Evolutionary conservation across 2,888 invertebrate genomes (phyloP).

Genomic region (Archips crataeganus): DNA sequence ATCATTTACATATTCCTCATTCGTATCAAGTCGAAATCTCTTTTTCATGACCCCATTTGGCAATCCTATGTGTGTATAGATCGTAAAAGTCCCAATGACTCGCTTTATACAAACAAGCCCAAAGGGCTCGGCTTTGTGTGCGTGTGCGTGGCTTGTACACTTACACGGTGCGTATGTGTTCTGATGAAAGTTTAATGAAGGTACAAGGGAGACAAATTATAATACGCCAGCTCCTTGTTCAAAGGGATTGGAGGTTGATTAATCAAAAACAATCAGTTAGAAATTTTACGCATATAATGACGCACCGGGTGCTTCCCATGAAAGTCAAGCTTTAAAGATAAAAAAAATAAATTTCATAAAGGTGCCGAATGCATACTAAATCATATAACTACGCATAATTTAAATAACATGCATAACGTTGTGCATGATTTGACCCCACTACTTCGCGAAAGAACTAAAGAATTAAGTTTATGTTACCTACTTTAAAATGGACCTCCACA

Average conservation of each 20-base stretch:
- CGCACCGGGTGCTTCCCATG: no score
- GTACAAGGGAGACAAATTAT: constrained; percentile 16
- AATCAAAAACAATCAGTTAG: constrained; percentile 8
- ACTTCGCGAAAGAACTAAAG: no score
- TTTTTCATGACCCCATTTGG: constrained; percentile 75
- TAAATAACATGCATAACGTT: no score
- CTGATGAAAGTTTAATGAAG: constrained; percentile 27
- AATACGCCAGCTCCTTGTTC: constrained; percentile 17
- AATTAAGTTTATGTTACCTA: no score
- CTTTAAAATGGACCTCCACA: no score
- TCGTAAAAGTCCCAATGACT: constrained; percentile 65
- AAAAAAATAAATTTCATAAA: no score
- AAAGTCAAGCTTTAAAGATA: no score
- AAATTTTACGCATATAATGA: neutral
- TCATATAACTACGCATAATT: no score
- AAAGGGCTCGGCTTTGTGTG: neutral
- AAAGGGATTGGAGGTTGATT: constrained; percentile 6
- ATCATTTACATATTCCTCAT: constrained; percentile 65
- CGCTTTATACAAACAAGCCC: constrained; percentile 38
- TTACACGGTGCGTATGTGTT: neutral
- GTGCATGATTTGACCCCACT: no score
- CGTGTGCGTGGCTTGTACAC: neutral
- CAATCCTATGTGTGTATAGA: constrained; percentile 60
- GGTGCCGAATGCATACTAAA: no score
- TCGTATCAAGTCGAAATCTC: constrained; percentile 62